Evolutionary conservation across 1,140 invertebrate species (phyloP).

Genomic region (Lasaia peninsularis): DNA sequence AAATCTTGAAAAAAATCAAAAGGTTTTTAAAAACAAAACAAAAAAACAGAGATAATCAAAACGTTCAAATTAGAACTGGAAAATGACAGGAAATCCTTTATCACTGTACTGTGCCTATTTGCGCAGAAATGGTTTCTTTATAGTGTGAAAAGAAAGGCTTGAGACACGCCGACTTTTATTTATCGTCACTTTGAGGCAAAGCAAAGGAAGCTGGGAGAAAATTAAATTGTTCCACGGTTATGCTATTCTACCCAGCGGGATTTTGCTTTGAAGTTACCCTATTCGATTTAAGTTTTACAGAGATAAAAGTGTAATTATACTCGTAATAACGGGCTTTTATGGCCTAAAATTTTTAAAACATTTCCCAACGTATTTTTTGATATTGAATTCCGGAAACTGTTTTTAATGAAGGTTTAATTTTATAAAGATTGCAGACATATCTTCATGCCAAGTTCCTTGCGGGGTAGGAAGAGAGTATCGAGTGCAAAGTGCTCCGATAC

Average conservation of each 20-base stretch:
- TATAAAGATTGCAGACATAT: no score
- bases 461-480: no score
- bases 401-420: no score
- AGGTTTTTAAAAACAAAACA: no score
- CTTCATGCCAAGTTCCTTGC: no score
- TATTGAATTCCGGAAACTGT: no score
- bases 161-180: constrained; percentile 9
- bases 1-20: no score
- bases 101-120: not conserved
- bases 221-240: constrained; percentile 29
- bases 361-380: no score
- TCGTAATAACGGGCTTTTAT: constrained; percentile 2
- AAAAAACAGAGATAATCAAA: no score
- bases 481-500: no score
- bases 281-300: constrained; percentile 7
- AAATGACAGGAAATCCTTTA: not conserved
- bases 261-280: constrained; percentile 9
- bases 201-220: constrained; percentile 26
- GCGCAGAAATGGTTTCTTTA: constrained; percentile 3
- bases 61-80: no score
- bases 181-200: constrained; percentile 21
- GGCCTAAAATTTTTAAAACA: not conserved
- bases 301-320: constrained; percentile 11
- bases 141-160: constrained; percentile 11
- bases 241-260: constrained; percentile 11